Evolutionary conservation across 2,888 invertebrate genomes (phyloP).

Genomic region (Oligia fasciuncula): DNA sequence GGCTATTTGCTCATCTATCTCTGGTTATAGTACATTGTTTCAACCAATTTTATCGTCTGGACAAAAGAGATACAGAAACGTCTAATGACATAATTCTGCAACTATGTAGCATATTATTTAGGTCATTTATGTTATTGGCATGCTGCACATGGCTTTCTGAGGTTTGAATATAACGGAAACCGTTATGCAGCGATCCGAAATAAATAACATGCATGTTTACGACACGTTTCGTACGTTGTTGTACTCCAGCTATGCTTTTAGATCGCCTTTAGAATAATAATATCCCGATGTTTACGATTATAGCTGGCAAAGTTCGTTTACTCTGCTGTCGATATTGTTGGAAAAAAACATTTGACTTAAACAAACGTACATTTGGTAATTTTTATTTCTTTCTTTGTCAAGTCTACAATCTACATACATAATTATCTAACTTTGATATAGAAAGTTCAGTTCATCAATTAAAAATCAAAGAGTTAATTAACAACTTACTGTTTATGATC

Average conservation of each 20-base stretch:
- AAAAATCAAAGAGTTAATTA: conserved; percentile 18
- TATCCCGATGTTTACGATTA: conserved; percentile 68
- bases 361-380: background rate
- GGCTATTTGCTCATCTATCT: conserved; percentile 33
- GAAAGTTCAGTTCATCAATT: background rate
- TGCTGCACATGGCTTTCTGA: conserved; percentile 70
- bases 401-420: background rate
- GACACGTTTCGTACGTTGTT: conserved; percentile 68
- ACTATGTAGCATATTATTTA: conserved; percentile 47
- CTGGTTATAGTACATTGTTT: conserved; percentile 6
- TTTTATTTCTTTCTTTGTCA: background rate
- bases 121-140: conserved; percentile 67
- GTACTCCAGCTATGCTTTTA: conserved; percentile 72
- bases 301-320: conserved; percentile 60
- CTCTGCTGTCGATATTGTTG: conserved; percentile 34
- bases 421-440: background rate
- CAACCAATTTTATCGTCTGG: background rate
- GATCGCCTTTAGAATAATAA: conserved; percentile 78
- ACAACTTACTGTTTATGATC: conserved; percentile 17
- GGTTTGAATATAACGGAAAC: conserved; percentile 77
- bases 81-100: conserved; percentile 24
- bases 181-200: conserved; percentile 83
- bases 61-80: background rate
- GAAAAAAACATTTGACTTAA: conserved; percentile 20
- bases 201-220: conserved; percentile 81